phyloP scores from a whole-genome alignment of 2,797 vertebrate species.

The Hypotaenidia okinawae region DNA sequence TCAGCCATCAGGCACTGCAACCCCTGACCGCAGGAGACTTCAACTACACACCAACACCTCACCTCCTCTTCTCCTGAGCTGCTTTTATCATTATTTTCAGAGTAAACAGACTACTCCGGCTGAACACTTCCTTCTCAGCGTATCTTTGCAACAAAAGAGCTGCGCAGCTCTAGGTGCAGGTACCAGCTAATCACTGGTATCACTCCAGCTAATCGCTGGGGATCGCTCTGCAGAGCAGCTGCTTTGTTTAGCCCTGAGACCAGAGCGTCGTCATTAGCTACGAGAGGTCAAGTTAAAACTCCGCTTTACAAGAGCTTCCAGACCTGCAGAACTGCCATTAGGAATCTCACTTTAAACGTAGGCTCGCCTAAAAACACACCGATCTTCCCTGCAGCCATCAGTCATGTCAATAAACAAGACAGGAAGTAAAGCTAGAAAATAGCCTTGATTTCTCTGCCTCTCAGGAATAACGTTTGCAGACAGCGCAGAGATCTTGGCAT shows the following conservation, averaged over 20 bases:
- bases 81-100: fast-evolving
- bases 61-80: fast-evolving
- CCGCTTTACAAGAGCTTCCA: background rate
- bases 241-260: background rate
- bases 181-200: background rate
- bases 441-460: background rate
- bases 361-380: background rate
- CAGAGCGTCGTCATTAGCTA: background rate
- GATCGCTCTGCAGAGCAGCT: background rate
- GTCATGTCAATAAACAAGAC: background rate
- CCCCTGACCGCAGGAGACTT: fast-evolving
- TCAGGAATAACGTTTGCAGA: background rate
- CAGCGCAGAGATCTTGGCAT: background rate
- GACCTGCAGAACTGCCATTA: background rate
- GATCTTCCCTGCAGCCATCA: background rate
- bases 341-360: background rate
- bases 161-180: background rate
- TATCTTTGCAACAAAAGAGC: background rate
- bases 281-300: background rate
- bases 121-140: background rate
- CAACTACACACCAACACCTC: fast-evolving
- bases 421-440: background rate
- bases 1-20: background rate
- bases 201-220: no score
- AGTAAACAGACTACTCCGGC: background rate